phyloP scores from a whole-genome alignment of 2,797 vertebrate genomes.

The Propithecus deckenii region DNA sequence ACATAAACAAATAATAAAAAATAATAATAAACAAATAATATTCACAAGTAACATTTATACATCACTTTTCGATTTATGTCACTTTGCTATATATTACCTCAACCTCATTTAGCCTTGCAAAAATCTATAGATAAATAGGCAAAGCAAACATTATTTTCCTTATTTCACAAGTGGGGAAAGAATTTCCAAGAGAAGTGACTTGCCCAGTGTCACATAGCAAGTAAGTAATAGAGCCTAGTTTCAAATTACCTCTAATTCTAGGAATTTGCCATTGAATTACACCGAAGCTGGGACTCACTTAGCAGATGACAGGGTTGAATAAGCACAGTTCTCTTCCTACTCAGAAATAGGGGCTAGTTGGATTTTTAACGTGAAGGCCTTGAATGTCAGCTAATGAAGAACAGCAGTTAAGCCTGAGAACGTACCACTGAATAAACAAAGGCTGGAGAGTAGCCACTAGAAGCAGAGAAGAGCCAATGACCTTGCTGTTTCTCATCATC shows the following conservation, averaged over 20 bases:
- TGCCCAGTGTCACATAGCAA: background rate
- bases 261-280: background rate
- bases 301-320: background rate
- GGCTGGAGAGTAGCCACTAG: background rate
- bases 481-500: background rate
- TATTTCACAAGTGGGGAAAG: background rate
- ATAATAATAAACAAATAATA: background rate
- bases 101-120: background rate
- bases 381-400: background rate
- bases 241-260: background rate
- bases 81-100: background rate
- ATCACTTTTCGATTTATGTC: background rate
- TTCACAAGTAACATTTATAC: background rate
- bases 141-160: background rate
- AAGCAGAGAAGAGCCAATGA: background rate
- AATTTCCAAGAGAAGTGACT: background rate
- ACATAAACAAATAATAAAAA: background rate
- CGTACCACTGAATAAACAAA: background rate
- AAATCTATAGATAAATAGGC: background rate
- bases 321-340: background rate
- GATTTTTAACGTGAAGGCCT: background rate
- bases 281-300: background rate
- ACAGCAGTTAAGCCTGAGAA: background rate
- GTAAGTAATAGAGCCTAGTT: background rate
- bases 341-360: background rate